Evolutionary conservation across 2,888 invertebrate species (phyloP).

Genomic region (Theretra japonica): DNA sequence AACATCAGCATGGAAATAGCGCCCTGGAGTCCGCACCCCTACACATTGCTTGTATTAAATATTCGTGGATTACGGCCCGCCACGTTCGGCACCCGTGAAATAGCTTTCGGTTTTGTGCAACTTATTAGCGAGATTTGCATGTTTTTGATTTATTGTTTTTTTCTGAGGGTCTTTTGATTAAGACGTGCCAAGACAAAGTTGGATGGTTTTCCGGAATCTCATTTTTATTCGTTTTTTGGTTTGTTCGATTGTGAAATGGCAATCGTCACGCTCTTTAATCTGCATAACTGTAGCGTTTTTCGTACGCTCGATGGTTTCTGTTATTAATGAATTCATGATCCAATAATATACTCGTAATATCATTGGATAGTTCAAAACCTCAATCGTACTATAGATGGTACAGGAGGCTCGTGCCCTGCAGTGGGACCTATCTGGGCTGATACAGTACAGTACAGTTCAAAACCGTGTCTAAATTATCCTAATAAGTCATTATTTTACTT

Average conservation of each 20-base stretch:
- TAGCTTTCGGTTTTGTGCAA: slow-evolving; percentile 84
- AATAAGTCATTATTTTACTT: too few species aligned
- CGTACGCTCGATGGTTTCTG: too few species aligned
- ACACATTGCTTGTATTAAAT: slow-evolving; percentile 80
- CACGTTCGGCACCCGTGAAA: slow-evolving; percentile 77
- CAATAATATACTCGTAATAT: too few species aligned
- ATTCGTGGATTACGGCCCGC: slow-evolving; percentile 74
- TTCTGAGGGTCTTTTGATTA: slow-evolving; percentile 54
- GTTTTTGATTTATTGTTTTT: slow-evolving; percentile 82
- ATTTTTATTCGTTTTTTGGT: not conserved
- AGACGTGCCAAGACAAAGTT: slow-evolving; percentile 31
- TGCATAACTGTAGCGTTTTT: too few species aligned
- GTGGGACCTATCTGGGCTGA: too few species aligned
- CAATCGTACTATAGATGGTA: too few species aligned
- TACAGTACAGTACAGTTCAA: too few species aligned
- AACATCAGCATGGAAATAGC: slow-evolving; percentile 84
- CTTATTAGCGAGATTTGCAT: slow-evolving; percentile 84
- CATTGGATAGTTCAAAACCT: too few species aligned
- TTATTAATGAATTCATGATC: too few species aligned
- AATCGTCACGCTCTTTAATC: too few species aligned
- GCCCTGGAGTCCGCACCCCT: slow-evolving; percentile 78
- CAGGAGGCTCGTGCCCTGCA: too few species aligned
- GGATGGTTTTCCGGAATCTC: not conserved
- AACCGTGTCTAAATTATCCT: too few species aligned
- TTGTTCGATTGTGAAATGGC: not conserved